Evolutionary conservation across 35 echinoderm and acorn worm species (phyloP).

Genomic region (Patiria miniata): DNA sequence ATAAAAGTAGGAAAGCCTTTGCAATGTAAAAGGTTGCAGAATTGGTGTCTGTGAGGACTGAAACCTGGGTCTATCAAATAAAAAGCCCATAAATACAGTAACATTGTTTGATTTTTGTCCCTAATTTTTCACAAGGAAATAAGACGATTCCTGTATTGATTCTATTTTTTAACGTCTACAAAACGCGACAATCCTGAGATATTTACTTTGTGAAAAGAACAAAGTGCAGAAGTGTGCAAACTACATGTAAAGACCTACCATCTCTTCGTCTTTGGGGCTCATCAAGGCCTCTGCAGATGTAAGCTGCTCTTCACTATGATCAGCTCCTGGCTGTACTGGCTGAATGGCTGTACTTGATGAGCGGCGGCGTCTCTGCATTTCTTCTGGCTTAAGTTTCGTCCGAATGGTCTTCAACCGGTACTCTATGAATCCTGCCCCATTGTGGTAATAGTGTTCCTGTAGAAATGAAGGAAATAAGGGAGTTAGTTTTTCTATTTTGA

Average conservation of each 20-base stretch:
- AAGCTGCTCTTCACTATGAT: not conserved
- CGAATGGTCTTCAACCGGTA: not conserved
- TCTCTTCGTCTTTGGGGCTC: not conserved
- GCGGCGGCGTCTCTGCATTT: not conserved
- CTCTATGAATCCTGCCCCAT: not conserved
- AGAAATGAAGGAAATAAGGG: not conserved
- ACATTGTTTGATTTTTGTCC: not conserved
- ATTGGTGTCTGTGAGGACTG: not conserved
- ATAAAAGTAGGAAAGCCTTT: not conserved
- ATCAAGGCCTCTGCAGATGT: not conserved
- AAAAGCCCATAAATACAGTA: not conserved
- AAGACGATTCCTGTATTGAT: not conserved
- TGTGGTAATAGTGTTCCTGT: not conserved
- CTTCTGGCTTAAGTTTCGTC: not conserved
- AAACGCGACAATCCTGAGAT: not conserved
- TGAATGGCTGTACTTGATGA: not conserved
- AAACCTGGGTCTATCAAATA: not conserved
- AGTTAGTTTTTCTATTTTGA: not conserved
- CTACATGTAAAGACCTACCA: not conserved
- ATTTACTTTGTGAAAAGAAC: not conserved
- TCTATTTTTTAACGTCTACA: not conserved
- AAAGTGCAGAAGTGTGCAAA: not conserved
- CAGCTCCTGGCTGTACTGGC: not conserved
- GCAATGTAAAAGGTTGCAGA: no score
- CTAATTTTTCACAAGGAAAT: not conserved